Base-by-base conservation (phyloP, 2,797 vertebrate species). In the Coendou prehensilis region DNA sequence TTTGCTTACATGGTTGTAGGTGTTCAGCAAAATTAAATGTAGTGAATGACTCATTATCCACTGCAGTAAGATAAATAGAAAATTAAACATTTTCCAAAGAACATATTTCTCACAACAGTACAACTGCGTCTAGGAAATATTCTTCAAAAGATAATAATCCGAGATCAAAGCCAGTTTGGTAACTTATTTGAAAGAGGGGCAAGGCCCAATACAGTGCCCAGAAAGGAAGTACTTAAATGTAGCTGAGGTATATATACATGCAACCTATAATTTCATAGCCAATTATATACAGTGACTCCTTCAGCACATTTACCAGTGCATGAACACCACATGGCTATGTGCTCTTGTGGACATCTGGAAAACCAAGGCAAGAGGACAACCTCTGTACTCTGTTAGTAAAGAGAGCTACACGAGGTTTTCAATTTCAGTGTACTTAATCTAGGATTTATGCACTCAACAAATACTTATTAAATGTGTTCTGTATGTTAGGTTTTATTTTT, bases 61-160 rank as follows among this genome's bases (percentile, higher is more conserved):
- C 52, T 91, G 28, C n/a, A 82, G 67, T 91, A 89, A 64, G 28
- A 69, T 37, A 81, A 69, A 41, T 64, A 9, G 15, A 73, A 95
- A 93, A 93, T 79, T 87, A 85, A 33, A 63, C 56, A 2, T 73
- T 92, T 94, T 75, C 33, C 45, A 78, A 76, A 28, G 89, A 91
- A 82, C 23, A 75, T 52, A 61, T 61, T 47, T 96, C 30, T 94
- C 45, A 81, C 9, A 80, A 75, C 6, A 59, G 20, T 67, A 18
- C 13, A 94, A 73, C 33, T 81, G 33, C 91, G 3, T 84, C 13
- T 33, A 90, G 18, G 23, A 94, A 88, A 87, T 88, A 67, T 57
- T 92, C 56, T 84, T 57, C 2, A 89, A 9, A 84, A 56, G 5
- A 14, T 71, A 14, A 18, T 6, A 14, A 56, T 73, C 8, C 17